Base-by-base conservation (phyloP, 2,797 vertebrate genomes). In the Artibeus lituratus region DNA sequence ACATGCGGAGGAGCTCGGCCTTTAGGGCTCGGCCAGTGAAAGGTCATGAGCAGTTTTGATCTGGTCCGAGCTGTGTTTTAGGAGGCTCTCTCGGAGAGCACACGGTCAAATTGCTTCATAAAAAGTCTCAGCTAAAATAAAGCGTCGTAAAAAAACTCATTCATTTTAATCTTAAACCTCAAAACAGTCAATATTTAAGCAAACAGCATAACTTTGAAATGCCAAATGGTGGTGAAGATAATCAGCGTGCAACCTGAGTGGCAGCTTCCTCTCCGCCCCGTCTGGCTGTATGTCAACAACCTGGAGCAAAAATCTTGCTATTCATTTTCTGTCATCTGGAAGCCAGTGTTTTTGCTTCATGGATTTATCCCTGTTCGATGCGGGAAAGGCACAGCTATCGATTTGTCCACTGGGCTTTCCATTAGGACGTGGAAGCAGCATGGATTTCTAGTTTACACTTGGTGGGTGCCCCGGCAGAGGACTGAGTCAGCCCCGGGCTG, bases 191-290 rank as follows among this genome's bases (percentile, higher is more conserved):
- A 32, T 19, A 80, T 37, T 59, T 32, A 59, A 62, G 42, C 14
- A 62, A 82, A 72, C 37, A 55, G 21, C 44, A 15, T 77, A 16
- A 22, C 24, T 57, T 2, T 12, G 32, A n/a, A 85, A 15, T 57
- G 26, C 49, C 8, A 0, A 3, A 21, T 9, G 26, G 4, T n/a
- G 10, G 53, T 39, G 69, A 39, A 11, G 21, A 29, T 32, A 7
- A 16, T 18, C 4, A 39, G 11, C 10, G 1, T 8, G 4, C 6
- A 70, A 37, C 26, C 47, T 29, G 32, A 62, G 12, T 7, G 12
- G 8, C 5, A 1, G 16, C 51, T n/a, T 7, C 0, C 5, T 47
- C 0, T 19, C 18, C 26, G 1, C 35, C 51, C 0, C 1, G 2
- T 39, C 37, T 62, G 55, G 21, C 26, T 74, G 5, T 37, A 76